Conservation (phyloP, 2,888 invertebrate genomes). For the Agrochola lota region DNA sequence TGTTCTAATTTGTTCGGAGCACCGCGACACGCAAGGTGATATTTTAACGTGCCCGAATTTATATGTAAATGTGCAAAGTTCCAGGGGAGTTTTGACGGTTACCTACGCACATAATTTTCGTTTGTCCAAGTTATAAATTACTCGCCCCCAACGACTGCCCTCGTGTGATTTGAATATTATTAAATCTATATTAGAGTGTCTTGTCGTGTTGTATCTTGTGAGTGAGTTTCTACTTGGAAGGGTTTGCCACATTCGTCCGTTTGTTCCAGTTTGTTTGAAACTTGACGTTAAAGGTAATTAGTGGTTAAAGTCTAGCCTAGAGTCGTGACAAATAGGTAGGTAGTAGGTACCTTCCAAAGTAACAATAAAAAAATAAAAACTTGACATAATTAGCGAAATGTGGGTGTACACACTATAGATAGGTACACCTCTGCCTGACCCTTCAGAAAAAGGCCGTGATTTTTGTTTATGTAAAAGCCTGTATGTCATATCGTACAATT, state of each 20-base stretch:
- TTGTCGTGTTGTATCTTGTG: conserved; percentile 60
- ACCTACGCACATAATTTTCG: conserved; percentile 85
- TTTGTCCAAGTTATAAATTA: conserved; percentile 85
- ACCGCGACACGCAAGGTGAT: conserved; percentile 81
- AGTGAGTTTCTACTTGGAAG: conserved; percentile 64
- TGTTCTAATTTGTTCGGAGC: conserved; percentile 84
- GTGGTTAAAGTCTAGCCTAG: neutral
- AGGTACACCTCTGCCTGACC: neutral
- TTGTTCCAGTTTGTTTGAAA: conserved; percentile 20
- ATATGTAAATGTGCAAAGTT: conserved; percentile 87
- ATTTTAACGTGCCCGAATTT: conserved; percentile 85
- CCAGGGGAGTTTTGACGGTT: conserved; percentile 76
- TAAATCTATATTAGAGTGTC: conserved; percentile 80
- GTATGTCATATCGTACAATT: neutral
- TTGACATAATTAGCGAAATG: neutral
- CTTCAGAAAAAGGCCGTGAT: neutral
- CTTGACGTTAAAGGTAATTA: no score
- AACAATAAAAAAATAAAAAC: no score
- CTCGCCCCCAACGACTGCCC: conserved; percentile 70
- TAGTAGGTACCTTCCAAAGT: neutral
- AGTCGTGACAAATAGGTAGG: neutral
- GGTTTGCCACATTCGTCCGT: conserved; percentile 47
- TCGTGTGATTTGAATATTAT: conserved; percentile 80
- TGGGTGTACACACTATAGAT: neutral
- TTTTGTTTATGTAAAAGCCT: neutral